Evolutionary conservation across 2,888 invertebrate species (phyloP), one percentile per base, ranked within the genome.

Genomic region (Masnerella sp.): DNA sequence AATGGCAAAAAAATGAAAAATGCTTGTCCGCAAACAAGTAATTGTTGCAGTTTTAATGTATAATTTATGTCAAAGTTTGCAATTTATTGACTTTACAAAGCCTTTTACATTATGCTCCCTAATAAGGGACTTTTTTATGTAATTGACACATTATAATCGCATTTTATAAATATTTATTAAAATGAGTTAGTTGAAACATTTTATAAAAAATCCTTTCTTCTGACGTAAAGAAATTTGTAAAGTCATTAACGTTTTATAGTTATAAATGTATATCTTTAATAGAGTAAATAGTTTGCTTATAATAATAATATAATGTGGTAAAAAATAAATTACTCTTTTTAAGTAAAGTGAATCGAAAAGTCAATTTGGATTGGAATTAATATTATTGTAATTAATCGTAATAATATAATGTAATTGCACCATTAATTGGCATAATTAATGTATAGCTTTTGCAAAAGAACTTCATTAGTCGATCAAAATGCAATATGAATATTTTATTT

Each of bases 71-170:
- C 17, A 47, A n/a, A 17, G n/a, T 2, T 5, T 32, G 17, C 8
- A 28, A 12, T 30, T 47, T 30, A 30, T 47, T 17, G 30, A 30
- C 18, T 9, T 9, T 9, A 43, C 12, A 22, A 12, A n/a, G 17
- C 45, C 14, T 43, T 22, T 11, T 43, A 9, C 11, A 43, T 18
- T 17, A 20, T 14, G 18, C 2, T 17, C 9, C 30, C 30, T 45
- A 30, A 22, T 45, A 7, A 14, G 22, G 9, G 9, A 28, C n/a
- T 45, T 30, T 45, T 25, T 45, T 45, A 30, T 9, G 7, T 45
- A 45, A 45, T 45, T 30, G 22, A 45, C 9, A 47, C 30, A 47
- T 47, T 47, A 32, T 47, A 32, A 47, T 30, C 17, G 17, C 8
- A 9, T 30, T 15, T 17, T 9, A n/a, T 9, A n/a, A 14, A 22